Evolutionary conservation across 2,888 invertebrate species (phyloP), one percentile per base, ranked within the genome.

Genomic region (Charanyca ferruginea): DNA sequence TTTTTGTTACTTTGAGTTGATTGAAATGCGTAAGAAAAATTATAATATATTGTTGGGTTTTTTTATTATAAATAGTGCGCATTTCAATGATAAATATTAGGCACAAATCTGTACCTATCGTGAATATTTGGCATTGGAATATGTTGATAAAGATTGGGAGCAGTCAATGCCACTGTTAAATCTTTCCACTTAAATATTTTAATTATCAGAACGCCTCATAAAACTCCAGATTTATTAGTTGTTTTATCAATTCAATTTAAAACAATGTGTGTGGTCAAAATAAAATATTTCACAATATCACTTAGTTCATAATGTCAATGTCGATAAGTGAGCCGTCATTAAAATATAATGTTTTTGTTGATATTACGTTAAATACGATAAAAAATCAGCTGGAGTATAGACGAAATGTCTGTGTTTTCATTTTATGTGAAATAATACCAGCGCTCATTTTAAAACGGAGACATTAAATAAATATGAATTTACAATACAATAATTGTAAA

Each of bases 261-360:
- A 76, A 67, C 67, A 79, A 70, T 74, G 72, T 75, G 74, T 81
- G 74, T 74, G 77, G 81, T 67, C 79, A 65, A 69, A 72, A 73
- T 48, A 77, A 71, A 63, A 55, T 75, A 75, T 68, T 72, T 57
- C 45, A 58, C 42, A 58, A 59, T 66, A 76, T 62, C 51, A 61
- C 35, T 57, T 4, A 54, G 81, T 69, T 80, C 80, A 78, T 22
- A 75, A 61, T 79, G 81, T 79, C 81, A 81, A 42, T 53, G 42
- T 41, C 51, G 79, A 79, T 80, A 80, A 77, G 54, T 64, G 23
- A 66, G 20, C 49, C 55, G 57, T 54, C 51, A 67, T 69, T 70
- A 55, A 67, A 76, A 28, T 73, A 68, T 67, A 55, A 55, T 65
- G 49, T 42, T 51, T 65, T 44, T 8, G 61, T 63, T 64, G 67